Base-by-base conservation (phyloP, 1,140 invertebrate genomes). In the Antheraea mylitta region DNA sequence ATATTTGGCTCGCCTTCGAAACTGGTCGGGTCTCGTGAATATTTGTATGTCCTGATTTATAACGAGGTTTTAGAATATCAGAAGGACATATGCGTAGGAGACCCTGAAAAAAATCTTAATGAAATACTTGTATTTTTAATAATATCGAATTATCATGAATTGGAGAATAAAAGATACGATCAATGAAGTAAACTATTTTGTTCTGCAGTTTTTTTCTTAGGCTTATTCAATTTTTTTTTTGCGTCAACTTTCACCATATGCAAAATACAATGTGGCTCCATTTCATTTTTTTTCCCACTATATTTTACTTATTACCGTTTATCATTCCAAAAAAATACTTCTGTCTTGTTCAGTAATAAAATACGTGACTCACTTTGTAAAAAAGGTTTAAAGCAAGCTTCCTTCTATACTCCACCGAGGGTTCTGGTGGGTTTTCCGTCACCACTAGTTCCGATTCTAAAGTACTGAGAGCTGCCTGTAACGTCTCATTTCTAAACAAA, bases 1-100 rank as follows among this genome's bases (percentile, higher is more conserved):
- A 96, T 48, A 92, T 91, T 75, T 96, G 96, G 59, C 85, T 90
- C 2, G 94, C 95, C 2, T 92, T 92, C 0, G 95, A 96, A 1
- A 95, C 68, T n/a, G 91, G 93, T 45, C 95, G 89, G 5, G 92
- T 62, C 7, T 76, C 79, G 1, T 87, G 91, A 7, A 94, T 91
- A 61, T 87, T 92, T 13, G 22, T 68, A 6, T 61, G 58, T n/a
- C 76, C 82, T 9, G 79, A 82, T 6, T 18, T 42, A 45, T 69
- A 82, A 1, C 69, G 69, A 0, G 66, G 0, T 2, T 62, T 36
- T 6, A 77, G 0, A 9, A 70, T 66, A 13, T 70, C 59, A 36
- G 42, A 4, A 4, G 83, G 81, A 66, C 78, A 80, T 7, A 85
- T 53, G 7, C 69, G 69, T 6, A 85, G 65, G 3, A 85, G 59